Evolutionary conservation across 2,113 vertebrate species (phyloP).

Genomic region (Delphinus delphis): DNA sequence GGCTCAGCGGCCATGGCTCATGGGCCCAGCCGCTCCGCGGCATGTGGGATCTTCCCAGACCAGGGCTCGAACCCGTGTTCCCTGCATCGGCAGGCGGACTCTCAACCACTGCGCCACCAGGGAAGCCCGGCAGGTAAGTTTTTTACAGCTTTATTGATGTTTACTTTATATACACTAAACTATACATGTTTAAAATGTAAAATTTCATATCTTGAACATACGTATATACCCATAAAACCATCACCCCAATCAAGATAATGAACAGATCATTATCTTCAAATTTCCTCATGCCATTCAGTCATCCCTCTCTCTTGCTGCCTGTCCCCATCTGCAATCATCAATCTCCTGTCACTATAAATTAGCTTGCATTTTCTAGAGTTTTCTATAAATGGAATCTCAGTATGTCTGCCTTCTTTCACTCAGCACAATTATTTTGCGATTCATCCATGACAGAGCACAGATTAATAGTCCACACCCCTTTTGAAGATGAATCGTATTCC

Average conservation of each 20-base stretch:
- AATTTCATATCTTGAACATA: neutral
- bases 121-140: neutral
- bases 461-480: neutral
- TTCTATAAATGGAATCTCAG: neutral
- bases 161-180: neutral
- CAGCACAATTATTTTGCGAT: neutral
- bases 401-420: neutral
- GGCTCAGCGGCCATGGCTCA: too few relatives aligned
- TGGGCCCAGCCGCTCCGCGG: too few relatives aligned
- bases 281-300: neutral
- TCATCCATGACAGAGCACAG: neutral
- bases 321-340: neutral
- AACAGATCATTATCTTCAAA: neutral
- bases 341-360: neutral
- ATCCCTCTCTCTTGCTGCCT: neutral
- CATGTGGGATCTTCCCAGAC: too few relatives aligned
- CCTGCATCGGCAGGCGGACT: too few relatives aligned
- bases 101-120: too few relatives aligned
- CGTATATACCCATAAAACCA: neutral
- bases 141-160: neutral
- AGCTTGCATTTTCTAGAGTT: neutral
- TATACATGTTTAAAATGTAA: neutral
- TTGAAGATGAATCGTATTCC: neutral
- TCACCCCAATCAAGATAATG: neutral
- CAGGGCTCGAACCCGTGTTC: too few relatives aligned